Conservation (phyloP, 2,113 vertebrate species). For the Garra rufa region DNA sequence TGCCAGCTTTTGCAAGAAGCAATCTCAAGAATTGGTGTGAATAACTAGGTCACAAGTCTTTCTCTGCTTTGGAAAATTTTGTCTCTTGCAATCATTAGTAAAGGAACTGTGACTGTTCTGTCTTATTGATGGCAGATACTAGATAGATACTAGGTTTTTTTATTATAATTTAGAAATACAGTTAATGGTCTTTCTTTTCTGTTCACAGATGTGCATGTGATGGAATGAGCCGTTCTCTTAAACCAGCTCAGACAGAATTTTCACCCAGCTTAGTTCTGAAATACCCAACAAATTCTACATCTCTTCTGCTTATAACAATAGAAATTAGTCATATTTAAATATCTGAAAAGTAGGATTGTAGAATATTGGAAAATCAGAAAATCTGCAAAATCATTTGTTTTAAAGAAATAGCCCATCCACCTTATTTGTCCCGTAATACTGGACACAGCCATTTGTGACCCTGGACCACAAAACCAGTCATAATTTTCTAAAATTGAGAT, state of each 20-base stretch:
- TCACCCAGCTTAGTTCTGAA: neutral
- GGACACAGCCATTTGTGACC: too few species aligned
- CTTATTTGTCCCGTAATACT: too few species aligned
- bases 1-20: neutral
- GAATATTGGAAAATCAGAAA: too few species aligned
- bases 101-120: neutral
- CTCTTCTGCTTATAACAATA: neutral
- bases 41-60: neutral
- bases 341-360: neutral
- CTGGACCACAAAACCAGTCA: too few species aligned
- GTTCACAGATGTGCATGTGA: conserved; percentile 46
- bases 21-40: neutral
- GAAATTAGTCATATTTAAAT: neutral
- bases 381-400: too few species aligned
- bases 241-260: neutral
- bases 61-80: neutral
- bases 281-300: neutral
- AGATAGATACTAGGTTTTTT: too few species aligned
- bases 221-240: neutral
- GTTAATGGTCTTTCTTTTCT: conserved; percentile 8
- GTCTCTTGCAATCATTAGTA: neutral
- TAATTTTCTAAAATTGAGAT: too few species aligned
- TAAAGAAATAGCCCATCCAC: too few species aligned
- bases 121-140: too few species aligned
- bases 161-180: neutral